Evolutionary conservation across 1,140 invertebrate species (phyloP).

Genomic region (Anastrepha obliqua): DNA sequence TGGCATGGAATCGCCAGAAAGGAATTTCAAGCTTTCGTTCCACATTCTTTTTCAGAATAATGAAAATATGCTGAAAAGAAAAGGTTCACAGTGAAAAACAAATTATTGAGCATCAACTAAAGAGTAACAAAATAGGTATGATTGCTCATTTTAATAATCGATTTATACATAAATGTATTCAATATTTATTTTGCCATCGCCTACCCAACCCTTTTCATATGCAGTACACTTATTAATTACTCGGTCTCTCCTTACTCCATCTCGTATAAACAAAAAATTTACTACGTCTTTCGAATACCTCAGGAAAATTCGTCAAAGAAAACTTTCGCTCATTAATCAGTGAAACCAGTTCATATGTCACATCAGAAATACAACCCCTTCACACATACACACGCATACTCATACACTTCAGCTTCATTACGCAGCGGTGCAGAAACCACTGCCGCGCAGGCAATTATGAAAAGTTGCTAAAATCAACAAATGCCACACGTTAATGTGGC

Average conservation of each 20-base stretch:
- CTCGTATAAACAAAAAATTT: background rate
- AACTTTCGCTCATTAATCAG: constrained; percentile 22
- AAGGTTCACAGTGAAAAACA: no score
- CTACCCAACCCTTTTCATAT: no score
- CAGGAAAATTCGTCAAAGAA: background rate
- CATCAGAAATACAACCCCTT: constrained; percentile 5
- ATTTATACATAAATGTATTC: no score
- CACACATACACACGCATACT: background rate
- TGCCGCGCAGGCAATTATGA: constrained; percentile 30
- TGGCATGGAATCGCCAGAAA: no score
- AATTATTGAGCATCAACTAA: no score
- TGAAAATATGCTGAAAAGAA: no score
- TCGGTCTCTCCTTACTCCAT: background rate
- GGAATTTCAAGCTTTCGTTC: no score
- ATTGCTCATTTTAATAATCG: no score
- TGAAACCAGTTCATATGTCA: constrained; percentile 46
- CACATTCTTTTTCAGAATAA: no score
- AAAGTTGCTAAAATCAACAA: constrained; percentile 46
- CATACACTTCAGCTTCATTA: background rate
- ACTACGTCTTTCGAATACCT: background rate
- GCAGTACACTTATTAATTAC: background rate
- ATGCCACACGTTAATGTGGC: constrained; percentile 51
- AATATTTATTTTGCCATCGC: no score
- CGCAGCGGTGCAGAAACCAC: background rate
- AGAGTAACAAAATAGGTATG: no score